Percentiles rank a stretch among this genome's conserved stretches.
Conservation (phyloP, 1,140 invertebrate species). For the Andricus grossulariae region DNA sequence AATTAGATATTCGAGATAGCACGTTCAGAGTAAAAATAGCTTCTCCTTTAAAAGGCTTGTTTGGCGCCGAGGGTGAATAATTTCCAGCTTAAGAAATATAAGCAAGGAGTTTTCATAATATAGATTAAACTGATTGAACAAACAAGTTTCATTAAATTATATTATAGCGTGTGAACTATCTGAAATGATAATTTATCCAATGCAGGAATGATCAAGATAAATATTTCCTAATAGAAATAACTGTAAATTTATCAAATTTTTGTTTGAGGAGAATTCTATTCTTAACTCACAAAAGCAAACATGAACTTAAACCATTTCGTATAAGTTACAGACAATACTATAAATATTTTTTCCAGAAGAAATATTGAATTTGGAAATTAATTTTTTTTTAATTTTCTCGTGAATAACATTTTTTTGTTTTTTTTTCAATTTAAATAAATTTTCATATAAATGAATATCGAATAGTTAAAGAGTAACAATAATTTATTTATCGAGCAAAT, state of each 20-base stretch:
- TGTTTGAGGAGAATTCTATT: no score
- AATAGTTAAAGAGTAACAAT: no score
- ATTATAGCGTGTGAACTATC: background rate
- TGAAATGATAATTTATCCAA: background rate
- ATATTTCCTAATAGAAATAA: background rate
- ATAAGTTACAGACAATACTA: no score
- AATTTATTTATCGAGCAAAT: no score
- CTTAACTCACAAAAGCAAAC: no score
- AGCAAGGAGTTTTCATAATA: slow-evolving; percentile 20
- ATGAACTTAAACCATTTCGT: no score
- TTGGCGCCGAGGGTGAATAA: slow-evolving; percentile 21
- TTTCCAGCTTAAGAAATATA: slow-evolving; percentile 28
- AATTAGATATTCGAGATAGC: slow-evolving; percentile 26
- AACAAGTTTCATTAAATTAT: slow-evolving; percentile 6
- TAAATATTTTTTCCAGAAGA: no score
- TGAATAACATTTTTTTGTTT: no score
- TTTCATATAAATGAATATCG: no score
- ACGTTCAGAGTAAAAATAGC: slow-evolving; percentile 6
- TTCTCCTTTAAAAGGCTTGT: slow-evolving; percentile 23
- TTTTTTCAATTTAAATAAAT: no score
- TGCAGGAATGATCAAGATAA: background rate
- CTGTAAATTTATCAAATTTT: background rate
- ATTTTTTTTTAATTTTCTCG: no score
- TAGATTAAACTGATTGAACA: slow-evolving; percentile 25
- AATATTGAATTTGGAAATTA: no score